These are phyloP conservation scores for Castor canadensis DNA, from an alignment of 2,113 vertebrate species.

Conservation along the genomic window DNA sequence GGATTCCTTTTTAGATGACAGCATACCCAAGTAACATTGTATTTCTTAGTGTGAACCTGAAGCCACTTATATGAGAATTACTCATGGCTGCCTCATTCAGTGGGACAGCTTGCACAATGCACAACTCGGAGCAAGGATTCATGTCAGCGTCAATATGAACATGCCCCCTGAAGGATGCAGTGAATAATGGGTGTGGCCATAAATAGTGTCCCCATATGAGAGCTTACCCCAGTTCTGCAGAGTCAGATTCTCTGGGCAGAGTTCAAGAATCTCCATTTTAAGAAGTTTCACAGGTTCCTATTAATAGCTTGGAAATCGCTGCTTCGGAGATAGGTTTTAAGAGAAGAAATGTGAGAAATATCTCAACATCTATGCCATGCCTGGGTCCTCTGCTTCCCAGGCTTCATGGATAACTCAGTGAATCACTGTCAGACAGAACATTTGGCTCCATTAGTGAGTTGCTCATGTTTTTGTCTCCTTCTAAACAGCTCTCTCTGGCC, in stretches of 20 bases:
- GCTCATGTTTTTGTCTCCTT: neutral
- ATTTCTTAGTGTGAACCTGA: neutral
- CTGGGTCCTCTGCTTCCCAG: neutral
- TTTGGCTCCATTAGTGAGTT: neutral
- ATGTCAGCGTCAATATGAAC: neutral
- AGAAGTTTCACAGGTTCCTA: neutral
- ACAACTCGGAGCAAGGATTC: neutral
- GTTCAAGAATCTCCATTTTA: neutral
- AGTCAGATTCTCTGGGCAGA: neutral
- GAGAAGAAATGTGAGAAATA: neutral
- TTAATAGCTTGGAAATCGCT: neutral
- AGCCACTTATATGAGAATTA: neutral
- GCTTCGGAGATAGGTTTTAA: neutral
- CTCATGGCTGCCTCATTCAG: neutral
- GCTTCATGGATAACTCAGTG: neutral
- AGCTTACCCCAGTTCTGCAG: neutral
- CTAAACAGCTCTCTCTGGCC: neutral
- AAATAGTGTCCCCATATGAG: neutral
- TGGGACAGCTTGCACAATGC: neutral
- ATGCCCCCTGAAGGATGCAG: neutral
- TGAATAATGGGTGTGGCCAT: neutral
- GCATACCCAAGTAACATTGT: neutral
- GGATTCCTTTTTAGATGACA: neutral
- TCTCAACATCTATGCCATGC: neutral
- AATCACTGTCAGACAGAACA: neutral